Percentiles rank a stretch among this genome's conserved stretches.
phyloP scores from a whole-genome alignment of 2,888 invertebrate species.

The Epirrita christyi region DNA sequence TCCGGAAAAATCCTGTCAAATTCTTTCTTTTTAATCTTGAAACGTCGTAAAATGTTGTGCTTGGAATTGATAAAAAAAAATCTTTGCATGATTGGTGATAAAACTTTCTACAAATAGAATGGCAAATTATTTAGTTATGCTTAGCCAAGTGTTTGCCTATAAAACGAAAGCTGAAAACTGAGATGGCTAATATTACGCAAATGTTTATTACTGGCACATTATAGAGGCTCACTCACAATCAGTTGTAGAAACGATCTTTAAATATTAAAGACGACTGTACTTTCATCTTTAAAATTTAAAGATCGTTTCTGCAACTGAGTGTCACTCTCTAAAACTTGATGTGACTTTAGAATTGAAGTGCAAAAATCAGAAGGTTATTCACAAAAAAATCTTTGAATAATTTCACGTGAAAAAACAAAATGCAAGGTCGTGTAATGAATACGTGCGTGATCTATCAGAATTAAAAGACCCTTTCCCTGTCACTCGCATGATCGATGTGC shows the following conservation, averaged over 20 bases:
- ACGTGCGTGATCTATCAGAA: conserved; percentile 80
- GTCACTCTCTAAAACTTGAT: too few species aligned
- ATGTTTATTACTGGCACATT: background rate
- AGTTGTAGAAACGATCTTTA: too few species aligned
- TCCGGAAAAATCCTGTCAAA: conserved; percentile 63
- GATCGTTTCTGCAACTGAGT: too few species aligned
- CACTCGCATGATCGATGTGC: conserved; percentile 79
- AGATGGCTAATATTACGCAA: background rate
- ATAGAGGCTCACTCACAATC: too few species aligned
- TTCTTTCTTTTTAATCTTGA: conserved; percentile 60
- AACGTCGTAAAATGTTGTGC: conserved; percentile 46
- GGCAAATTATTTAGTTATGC: too few species aligned
- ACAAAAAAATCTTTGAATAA: conserved; percentile 21
- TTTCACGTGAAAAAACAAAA: conserved; percentile 47
- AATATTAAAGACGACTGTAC: too few species aligned
- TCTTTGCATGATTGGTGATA: background rate
- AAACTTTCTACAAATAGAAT: background rate
- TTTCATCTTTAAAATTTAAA: too few species aligned
- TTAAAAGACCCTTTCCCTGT: conserved; percentile 79
- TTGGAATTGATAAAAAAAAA: conserved; percentile 1
- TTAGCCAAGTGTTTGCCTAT: too few species aligned
- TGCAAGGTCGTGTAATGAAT: conserved; percentile 70
- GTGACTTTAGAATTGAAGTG: too few species aligned
- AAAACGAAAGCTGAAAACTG: too few species aligned
- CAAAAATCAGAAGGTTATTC: conserved; percentile 6